Evolutionary conservation across 2,888 invertebrate species (phyloP).

Genomic region (Netelia fuscicornis): DNA sequence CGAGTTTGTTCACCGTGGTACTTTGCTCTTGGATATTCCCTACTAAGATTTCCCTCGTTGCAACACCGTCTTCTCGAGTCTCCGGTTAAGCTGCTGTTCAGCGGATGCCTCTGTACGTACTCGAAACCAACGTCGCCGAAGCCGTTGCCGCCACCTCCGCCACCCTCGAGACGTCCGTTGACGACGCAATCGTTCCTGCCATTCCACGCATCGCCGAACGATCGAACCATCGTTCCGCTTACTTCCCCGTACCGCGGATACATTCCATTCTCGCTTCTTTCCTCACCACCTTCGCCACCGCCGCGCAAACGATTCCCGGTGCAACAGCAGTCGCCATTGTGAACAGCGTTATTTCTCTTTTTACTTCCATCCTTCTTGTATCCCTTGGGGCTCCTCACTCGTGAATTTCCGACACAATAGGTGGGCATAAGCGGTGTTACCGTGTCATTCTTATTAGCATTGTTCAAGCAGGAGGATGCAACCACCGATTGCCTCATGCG

Average conservation of each 20-base stretch:
- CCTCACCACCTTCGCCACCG: constrained; percentile 68
- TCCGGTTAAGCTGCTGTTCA: constrained; percentile 14
- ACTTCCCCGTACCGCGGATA: constrained; percentile 45
- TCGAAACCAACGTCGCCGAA: constrained; percentile 35
- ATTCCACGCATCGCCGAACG: constrained; percentile 51
- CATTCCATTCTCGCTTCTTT: constrained; percentile 62
- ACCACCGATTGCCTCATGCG: constrained; percentile 61
- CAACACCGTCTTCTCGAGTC: constrained; percentile 2
- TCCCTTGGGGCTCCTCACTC: constrained; percentile 19
- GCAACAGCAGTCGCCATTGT: constrained; percentile 44
- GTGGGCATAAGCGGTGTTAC: constrained; percentile 64
- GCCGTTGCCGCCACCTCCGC: constrained; percentile 56
- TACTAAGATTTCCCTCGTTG: constrained; percentile 21
- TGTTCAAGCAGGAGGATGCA: constrained; percentile 36
- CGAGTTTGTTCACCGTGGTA: constrained; percentile 7
- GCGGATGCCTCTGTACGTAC: constrained; percentile 46
- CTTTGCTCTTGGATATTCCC: constrained; percentile 1
- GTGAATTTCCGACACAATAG: constrained; percentile 68
- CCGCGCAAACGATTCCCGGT: constrained; percentile 72
- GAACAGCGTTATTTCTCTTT: constrained; percentile 1
- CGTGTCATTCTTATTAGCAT: constrained; percentile 67
- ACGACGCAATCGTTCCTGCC: constrained; percentile 35
- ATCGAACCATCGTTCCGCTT: constrained; percentile 42
- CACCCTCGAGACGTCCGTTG: constrained; percentile 68
- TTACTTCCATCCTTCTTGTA: constrained; percentile 18